Conservation (phyloP, 2,888 invertebrate genomes). For the Andrena hattorfiana region DNA sequence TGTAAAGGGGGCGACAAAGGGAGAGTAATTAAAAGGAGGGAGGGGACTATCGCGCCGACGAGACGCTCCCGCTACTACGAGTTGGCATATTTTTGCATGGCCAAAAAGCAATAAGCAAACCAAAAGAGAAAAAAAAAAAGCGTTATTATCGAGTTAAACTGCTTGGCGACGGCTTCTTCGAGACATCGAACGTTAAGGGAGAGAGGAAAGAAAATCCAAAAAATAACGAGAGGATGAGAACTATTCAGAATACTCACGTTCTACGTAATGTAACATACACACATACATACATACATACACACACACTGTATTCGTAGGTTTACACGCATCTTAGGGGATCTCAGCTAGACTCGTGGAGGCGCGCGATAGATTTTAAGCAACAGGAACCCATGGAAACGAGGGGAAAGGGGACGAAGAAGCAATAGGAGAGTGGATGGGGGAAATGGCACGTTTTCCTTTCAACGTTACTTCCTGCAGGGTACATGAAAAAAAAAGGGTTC, state of each 20-base stretch:
- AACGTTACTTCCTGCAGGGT: no score
- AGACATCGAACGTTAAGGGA: conserved; percentile 78
- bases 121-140: conserved; percentile 49
- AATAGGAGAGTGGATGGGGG: background rate
- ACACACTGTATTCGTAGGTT: conserved; percentile 59
- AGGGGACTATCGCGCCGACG: conserved; percentile 21
- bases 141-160: conserved; percentile 58
- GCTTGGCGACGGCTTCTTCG: conserved; percentile 80
- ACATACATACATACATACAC: conserved; percentile 23
- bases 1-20: background rate
- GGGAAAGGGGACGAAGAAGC: background rate
- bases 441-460: background rate
- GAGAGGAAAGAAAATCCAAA: conserved; percentile 16
- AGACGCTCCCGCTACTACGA: conserved; percentile 28
- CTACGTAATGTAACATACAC: conserved; percentile 36
- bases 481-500: no score
- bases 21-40: background rate
- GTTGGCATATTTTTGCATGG: conserved; percentile 63
- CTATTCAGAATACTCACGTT: conserved; percentile 47
- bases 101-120: conserved; percentile 54
- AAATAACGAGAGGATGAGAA: conserved; percentile 10
- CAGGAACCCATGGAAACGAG: background rate
- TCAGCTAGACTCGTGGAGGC: conserved; percentile 52
- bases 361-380: conserved; percentile 55
- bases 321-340: conserved; percentile 62